phyloP scores from a whole-genome alignment of 2,113 vertebrate genomes.

The Corydoras maculifer region DNA sequence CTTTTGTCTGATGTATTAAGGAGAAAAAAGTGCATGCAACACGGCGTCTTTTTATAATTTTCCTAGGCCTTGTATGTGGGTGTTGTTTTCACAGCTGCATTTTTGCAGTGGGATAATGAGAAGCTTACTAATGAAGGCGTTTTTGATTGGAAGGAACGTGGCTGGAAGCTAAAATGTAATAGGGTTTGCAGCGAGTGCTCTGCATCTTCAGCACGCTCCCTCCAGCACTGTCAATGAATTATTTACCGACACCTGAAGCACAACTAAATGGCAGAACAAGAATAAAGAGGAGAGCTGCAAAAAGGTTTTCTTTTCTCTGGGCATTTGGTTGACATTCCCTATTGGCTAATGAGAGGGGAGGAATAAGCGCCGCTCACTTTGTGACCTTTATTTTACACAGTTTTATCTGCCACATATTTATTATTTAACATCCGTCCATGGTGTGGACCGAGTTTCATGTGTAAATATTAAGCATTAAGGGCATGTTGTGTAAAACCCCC shows the following conservation, averaged over 20 bases:
- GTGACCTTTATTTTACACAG: too few relatives aligned
- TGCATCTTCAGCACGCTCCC: slow-evolving; percentile 29
- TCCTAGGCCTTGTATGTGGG: not conserved
- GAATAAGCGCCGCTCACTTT: slow-evolving; percentile 1
- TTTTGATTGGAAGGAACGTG: slow-evolving; percentile 30
- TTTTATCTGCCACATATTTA: too few relatives aligned
- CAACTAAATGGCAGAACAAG: slow-evolving; percentile 32
- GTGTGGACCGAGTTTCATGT: too few relatives aligned
- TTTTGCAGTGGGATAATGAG: slow-evolving; percentile 30
- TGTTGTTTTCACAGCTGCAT: not conserved
- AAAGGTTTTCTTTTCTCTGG: slow-evolving; percentile 24
- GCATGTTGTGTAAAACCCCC: too few relatives aligned
- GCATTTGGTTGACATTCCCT: slow-evolving; percentile 17
- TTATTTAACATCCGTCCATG: too few relatives aligned
- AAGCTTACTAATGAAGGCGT: slow-evolving; percentile 32
- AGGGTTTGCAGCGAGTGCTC: slow-evolving; percentile 30
- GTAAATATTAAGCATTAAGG: too few relatives aligned
- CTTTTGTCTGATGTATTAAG: not conserved
- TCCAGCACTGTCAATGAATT: slow-evolving; percentile 42
- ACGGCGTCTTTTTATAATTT: not conserved
- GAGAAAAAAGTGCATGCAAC: slow-evolving; percentile 10
- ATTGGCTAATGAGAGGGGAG: slow-evolving; percentile 20
- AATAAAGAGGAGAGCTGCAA: slow-evolving; percentile 26
- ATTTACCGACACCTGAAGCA: slow-evolving; percentile 38
- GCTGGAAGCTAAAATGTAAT: slow-evolving; percentile 37